These are phyloP conservation scores for Linhomoeus sp. DNA, from an alignment of 2,888 invertebrate species.

Conservation along the genomic window DNA sequence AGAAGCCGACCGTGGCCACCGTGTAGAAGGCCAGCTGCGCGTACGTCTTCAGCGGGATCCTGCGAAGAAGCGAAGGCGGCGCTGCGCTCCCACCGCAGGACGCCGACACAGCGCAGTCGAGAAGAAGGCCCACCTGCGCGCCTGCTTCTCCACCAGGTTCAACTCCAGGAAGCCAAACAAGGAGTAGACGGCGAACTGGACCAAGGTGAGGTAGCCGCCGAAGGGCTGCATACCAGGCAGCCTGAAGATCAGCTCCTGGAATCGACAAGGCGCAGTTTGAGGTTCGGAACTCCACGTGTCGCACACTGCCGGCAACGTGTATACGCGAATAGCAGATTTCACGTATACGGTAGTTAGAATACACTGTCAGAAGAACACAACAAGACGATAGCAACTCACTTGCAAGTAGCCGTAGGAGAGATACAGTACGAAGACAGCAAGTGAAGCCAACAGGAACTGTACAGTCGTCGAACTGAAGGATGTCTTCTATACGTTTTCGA, in stretches of 20 bases:
- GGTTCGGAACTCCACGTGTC: no score
- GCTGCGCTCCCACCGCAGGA: background rate
- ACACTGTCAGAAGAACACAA: no score
- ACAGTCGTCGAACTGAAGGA: constrained; percentile 30
- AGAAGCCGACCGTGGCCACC: constrained; percentile 82
- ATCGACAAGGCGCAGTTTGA: background rate
- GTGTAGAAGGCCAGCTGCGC: constrained; percentile 61
- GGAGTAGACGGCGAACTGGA: constrained; percentile 71
- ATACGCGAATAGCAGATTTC: no score
- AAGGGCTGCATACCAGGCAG: constrained; percentile 67
- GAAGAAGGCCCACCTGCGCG: background rate
- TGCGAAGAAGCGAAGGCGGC: constrained; percentile 29
- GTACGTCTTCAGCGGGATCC: constrained; percentile 64
- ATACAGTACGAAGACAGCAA: constrained; percentile 65
- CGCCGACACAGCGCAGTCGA: background rate
- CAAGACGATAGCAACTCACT: constrained; percentile 26
- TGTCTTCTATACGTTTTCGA: no score
- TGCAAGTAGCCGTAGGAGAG: constrained; percentile 72
- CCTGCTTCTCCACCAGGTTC: constrained; percentile 34
- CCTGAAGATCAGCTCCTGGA: constrained; percentile 64
- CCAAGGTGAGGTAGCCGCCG: constrained; percentile 73
- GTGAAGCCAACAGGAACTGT: constrained; percentile 55
- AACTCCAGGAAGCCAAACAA: constrained; percentile 57
- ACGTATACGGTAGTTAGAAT: no score
- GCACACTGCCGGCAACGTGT: no score